Conservation (phyloP, 2,888 invertebrate genomes). For the Exephanes ischioxanthus region DNA sequence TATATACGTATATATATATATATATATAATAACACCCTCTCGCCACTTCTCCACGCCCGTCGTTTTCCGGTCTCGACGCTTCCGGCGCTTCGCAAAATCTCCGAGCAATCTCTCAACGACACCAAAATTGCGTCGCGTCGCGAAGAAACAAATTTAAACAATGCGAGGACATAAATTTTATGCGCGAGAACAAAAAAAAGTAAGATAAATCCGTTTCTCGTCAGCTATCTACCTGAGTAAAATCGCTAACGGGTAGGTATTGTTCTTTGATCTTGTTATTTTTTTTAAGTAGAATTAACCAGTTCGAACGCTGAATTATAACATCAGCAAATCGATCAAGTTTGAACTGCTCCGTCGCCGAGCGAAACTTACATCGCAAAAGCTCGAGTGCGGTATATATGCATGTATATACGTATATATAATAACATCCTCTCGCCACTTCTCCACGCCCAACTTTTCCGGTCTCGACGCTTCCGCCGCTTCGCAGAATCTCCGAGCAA, state of each 20-base stretch:
- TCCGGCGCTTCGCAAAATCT: slow-evolving; percentile 8
- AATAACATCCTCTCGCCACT: not conserved
- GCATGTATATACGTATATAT: no score
- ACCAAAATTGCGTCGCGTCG: slow-evolving; percentile 16
- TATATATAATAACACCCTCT: not conserved
- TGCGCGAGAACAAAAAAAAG: not conserved
- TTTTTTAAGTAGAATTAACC: no score
- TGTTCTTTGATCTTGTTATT: not conserved
- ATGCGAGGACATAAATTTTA: not conserved
- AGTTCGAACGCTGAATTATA: no score
- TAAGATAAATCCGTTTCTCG: not conserved
- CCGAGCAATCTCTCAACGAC: slow-evolving; percentile 28
- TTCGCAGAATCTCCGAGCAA: slow-evolving; percentile 15
- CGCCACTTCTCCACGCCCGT: not conserved
- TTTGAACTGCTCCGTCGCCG: no score
- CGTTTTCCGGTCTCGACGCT: not conserved
- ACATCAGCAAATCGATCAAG: no score
- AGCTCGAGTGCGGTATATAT: no score
- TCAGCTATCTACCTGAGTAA: not conserved
- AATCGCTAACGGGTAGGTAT: not conserved
- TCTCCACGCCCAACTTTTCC: not conserved
- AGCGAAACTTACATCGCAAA: not conserved
- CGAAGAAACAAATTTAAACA: not conserved
- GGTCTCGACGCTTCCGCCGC: slow-evolving; percentile 2
- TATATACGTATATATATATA: not conserved